Percentiles rank a stretch among this genome's conserved stretches.
Evolutionary conservation across 2,113 vertebrate genomes (phyloP).

Genomic region (Taxidea taxus): DNA sequence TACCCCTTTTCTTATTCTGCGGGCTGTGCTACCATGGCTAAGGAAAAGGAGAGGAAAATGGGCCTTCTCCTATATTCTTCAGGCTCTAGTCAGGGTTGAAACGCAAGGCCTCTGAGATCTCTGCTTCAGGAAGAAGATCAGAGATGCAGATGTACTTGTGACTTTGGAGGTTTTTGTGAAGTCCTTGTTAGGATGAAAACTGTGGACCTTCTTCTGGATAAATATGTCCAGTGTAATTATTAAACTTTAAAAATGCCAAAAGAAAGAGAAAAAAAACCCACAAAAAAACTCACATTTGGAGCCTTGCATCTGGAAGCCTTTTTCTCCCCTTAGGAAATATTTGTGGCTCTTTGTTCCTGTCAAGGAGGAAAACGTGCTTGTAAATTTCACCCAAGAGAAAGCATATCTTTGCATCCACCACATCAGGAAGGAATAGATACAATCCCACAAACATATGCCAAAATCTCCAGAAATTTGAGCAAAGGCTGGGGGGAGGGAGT

Average conservation of each 20-base stretch:
- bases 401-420: neutral
- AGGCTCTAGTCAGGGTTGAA: neutral
- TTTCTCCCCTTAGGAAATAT: slow-evolving; percentile 68
- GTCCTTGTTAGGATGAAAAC: neutral
- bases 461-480: slow-evolving; percentile 73
- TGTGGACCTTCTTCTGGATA: neutral
- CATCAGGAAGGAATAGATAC: slow-evolving; percentile 60
- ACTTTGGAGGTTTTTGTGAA: slow-evolving; percentile 32
- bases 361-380: slow-evolving; percentile 57
- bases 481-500: neutral
- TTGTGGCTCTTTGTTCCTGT: slow-evolving; percentile 74
- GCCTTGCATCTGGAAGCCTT: slow-evolving; percentile 67
- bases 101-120: neutral
- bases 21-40: neutral
- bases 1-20: neutral
- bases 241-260: slow-evolving; percentile 71
- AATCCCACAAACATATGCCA: slow-evolving; percentile 52
- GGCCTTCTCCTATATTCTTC: neutral
- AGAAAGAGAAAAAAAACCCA: slow-evolving; percentile 39
- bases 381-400: slow-evolving; percentile 71
- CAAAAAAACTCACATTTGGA: neutral
- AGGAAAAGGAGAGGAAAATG: neutral
- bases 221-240: slow-evolving; percentile 70
- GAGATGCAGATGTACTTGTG: neutral
- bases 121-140: neutral